These are phyloP conservation scores for Brachionus angularis DNA, from an alignment of 1,140 invertebrate species.

Conservation along the genomic window DNA sequence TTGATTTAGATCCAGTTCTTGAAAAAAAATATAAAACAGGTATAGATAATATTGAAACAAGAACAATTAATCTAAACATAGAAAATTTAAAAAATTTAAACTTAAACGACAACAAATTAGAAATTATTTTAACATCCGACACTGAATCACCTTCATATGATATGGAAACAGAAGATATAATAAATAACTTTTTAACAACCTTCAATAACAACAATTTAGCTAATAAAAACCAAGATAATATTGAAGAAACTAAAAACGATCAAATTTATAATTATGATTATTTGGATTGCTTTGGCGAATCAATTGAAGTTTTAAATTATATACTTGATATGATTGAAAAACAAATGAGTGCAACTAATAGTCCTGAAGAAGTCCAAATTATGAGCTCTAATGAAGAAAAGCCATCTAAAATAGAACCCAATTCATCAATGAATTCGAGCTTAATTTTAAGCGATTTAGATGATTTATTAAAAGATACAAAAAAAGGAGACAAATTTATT, in stretches of 20 bases:
- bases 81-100: neutral
- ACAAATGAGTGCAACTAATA: no score
- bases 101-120: neutral
- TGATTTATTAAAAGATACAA: no score
- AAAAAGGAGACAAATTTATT: no score
- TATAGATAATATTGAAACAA: neutral
- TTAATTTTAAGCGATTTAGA: no score
- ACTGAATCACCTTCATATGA: neutral
- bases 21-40: neutral
- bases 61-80: neutral
- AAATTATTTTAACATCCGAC: neutral
- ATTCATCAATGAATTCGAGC: no score
- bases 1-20: neutral
- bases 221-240: neutral
- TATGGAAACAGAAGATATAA: neutral
- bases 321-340: no score
- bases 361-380: no score
- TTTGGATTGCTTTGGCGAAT: no score
- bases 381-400: no score
- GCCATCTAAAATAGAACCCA: no score
- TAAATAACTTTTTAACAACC: neutral
- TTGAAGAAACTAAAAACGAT: neutral
- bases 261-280: no score
- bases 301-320: no score
- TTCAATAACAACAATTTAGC: neutral